phyloP scores from a whole-genome alignment of 2,113 vertebrate genomes.

The Lampris megalopsis region DNA sequence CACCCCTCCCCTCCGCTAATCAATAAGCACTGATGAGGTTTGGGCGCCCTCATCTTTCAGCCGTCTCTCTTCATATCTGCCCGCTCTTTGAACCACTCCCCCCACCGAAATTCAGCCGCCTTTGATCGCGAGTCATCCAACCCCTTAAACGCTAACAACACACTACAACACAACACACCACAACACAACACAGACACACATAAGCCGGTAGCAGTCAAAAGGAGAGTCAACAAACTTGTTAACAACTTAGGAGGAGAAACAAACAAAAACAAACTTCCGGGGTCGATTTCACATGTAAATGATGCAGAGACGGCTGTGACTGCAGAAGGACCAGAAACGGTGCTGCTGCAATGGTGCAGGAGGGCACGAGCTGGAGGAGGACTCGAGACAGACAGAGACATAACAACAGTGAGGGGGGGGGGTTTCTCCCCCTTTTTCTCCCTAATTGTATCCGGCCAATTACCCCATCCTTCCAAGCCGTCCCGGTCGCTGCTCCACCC shows the following conservation, averaged over 20 bases:
- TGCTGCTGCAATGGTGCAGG: too few relatives aligned
- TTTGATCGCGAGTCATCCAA: not conserved
- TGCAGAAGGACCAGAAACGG: not conserved
- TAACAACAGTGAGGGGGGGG: not conserved
- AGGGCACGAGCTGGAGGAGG: not conserved
- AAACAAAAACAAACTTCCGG: not conserved
- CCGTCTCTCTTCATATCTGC: not conserved
- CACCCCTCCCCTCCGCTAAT: constrained; percentile 26
- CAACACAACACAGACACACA: not conserved
- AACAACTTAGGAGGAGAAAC: not conserved
- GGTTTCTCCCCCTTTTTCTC: too few relatives aligned
- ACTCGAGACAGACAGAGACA: not conserved
- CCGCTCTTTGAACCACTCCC: not conserved
- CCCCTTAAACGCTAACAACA: not conserved
- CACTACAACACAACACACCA: not conserved
- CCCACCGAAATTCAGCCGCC: too few relatives aligned
- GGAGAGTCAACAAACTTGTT: not conserved
- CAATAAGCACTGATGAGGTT: constrained; percentile 42
- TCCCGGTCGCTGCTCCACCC: too few relatives aligned
- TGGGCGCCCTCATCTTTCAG: constrained; percentile 19
- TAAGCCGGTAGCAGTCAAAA: not conserved
- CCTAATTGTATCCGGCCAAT: too few relatives aligned
- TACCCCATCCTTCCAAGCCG: too few relatives aligned
- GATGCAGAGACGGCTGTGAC: not conserved
- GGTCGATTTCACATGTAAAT: not conserved